Conservation (phyloP, 2,797 vertebrate species). For the Pogonophryne albipinna region DNA sequence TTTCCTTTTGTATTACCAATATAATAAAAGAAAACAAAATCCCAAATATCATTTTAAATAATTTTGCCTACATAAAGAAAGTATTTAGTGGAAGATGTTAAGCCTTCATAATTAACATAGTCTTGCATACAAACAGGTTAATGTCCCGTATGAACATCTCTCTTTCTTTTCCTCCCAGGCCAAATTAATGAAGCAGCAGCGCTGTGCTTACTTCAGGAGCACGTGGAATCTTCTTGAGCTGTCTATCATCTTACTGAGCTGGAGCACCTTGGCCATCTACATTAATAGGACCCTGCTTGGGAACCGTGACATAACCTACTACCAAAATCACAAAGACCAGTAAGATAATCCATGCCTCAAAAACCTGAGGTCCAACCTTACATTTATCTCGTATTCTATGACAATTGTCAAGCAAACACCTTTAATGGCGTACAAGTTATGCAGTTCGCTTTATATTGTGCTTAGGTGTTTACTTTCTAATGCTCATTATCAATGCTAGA, state of each 20-base stretch:
- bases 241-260: slow-evolving; percentile 90
- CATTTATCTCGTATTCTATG: not conserved
- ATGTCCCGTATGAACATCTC: not conserved
- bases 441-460: not conserved
- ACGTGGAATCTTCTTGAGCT: slow-evolving; percentile 93
- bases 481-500: not conserved
- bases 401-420: not conserved
- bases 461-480: not conserved
- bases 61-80: not conserved
- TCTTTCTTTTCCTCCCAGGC: slow-evolving; percentile 78
- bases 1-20: too few species aligned
- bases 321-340: slow-evolving; percentile 87
- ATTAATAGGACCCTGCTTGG: slow-evolving; percentile 87
- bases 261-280: slow-evolving; percentile 89
- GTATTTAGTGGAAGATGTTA: not conserved
- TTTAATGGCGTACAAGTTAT: not conserved
- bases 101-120: too few species aligned
- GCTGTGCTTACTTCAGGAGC: slow-evolving; percentile 88
- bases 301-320: slow-evolving; percentile 86
- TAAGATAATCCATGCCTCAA: slow-evolving; percentile 65
- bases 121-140: too few species aligned
- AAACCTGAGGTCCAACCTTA: not conserved
- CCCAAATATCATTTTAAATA: not conserved
- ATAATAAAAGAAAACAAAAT: too few species aligned
- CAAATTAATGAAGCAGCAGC: slow-evolving; percentile 87